These are phyloP conservation scores for Microcebus ravelobensis DNA, from an alignment of 2,113 vertebrate species.

Conservation along the genomic window DNA sequence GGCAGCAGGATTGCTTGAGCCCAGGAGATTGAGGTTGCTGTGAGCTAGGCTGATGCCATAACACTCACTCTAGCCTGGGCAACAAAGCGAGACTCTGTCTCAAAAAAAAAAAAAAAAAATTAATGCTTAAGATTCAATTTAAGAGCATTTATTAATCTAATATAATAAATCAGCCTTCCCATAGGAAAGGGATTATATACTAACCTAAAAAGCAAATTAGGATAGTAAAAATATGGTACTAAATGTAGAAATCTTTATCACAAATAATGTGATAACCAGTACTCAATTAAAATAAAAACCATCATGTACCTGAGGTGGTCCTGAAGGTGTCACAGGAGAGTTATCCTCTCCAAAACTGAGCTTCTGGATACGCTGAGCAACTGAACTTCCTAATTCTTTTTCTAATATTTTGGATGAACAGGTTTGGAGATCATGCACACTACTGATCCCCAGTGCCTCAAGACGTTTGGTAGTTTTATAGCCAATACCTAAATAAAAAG, in stretches of 20 bases:
- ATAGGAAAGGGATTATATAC: background rate
- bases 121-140: background rate
- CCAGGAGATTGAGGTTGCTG: too few species aligned
- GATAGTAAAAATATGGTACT: background rate
- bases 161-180: background rate
- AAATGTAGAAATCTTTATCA: background rate
- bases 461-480: constrained; percentile 89
- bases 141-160: constrained; percentile 45
- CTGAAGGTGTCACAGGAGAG: constrained; percentile 88
- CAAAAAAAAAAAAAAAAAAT: background rate
- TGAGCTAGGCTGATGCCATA: too few species aligned
- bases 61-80: too few species aligned
- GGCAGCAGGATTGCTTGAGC: too few species aligned
- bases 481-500: constrained; percentile 88
- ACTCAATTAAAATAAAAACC: background rate
- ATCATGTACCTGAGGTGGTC: constrained; percentile 90
- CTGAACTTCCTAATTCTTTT: constrained; percentile 87
- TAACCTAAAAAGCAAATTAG: background rate
- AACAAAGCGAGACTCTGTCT: too few species aligned
- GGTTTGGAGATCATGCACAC: constrained; percentile 86
- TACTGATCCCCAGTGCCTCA: constrained; percentile 86
- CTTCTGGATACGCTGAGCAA: constrained; percentile 88
- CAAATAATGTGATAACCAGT: background rate
- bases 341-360: constrained; percentile 90
- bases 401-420: constrained; percentile 84